Evolutionary conservation across 2,888 invertebrate genomes (phyloP).

Genomic region (Xestobium rufovillosum): DNA sequence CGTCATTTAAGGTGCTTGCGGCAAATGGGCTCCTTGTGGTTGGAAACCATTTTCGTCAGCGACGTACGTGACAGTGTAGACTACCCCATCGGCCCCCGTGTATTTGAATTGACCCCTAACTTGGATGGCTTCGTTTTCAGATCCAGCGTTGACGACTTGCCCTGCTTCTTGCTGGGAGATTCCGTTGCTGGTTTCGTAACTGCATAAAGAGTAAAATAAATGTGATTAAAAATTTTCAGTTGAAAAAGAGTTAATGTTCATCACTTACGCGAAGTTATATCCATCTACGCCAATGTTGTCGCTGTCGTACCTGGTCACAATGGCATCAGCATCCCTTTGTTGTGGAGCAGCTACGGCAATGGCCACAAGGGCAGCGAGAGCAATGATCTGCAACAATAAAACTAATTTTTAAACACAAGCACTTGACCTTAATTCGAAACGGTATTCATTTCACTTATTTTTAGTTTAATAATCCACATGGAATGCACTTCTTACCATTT

Average conservation of each 20-base stretch:
- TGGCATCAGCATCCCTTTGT: conserved; percentile 28
- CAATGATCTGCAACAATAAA: conserved; percentile 27
- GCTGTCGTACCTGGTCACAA: conserved; percentile 30
- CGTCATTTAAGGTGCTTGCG: conserved; percentile 21
- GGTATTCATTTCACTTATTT: conserved; percentile 3
- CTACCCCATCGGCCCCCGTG: conserved; percentile 53
- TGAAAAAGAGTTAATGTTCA: conserved; percentile 5
- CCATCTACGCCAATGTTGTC: conserved; percentile 35
- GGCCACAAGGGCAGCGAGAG: conserved; percentile 29
- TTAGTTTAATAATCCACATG: too few relatives aligned
- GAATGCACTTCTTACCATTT: conserved; percentile 19
- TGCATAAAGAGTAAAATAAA: conserved; percentile 28
- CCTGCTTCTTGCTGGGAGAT: conserved; percentile 56
- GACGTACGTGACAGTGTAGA: conserved; percentile 54
- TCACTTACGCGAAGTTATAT: conserved; percentile 31
- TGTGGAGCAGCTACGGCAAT: conserved; percentile 30
- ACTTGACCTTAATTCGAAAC: too few relatives aligned
- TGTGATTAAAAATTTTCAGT: neutral
- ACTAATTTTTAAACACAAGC: conserved; percentile 1
- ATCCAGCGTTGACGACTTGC: conserved; percentile 52
- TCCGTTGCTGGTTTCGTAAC: conserved; percentile 60
- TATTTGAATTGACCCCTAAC: conserved; percentile 57
- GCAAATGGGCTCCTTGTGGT: conserved; percentile 45
- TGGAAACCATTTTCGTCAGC: conserved; percentile 57
- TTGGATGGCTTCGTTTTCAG: conserved; percentile 55